Percentiles rank a stretch among this genome's conserved stretches.
Conservation (phyloP, 1,140 invertebrate species). For the Bombus fervidus region DNA sequence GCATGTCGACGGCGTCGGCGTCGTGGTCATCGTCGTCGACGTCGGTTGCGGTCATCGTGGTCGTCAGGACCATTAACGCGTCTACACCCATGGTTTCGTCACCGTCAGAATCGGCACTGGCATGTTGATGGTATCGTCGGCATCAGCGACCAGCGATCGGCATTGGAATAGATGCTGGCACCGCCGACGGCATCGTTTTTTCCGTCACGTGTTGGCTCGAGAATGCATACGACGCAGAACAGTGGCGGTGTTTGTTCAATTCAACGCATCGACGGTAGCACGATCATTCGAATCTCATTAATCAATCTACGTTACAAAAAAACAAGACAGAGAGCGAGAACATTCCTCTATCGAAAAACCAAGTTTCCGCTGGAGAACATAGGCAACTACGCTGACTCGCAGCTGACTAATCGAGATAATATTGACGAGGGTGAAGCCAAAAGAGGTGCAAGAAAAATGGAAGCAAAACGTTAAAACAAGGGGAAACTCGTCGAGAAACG, state of each 20-base stretch:
- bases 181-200: conserved; percentile 9
- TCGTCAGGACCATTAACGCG: neutral
- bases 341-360: neutral
- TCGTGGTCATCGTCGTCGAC: conserved; percentile 26
- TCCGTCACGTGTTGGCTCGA: neutral
- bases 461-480: neutral
- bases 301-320: neutral
- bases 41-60: neutral
- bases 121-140: conserved; percentile 4
- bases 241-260: conserved; percentile 37
- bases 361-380: neutral
- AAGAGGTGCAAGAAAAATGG: neutral
- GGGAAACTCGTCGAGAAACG: neutral
- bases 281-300: conserved; percentile 20
- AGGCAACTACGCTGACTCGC: neutral
- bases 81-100: conserved; percentile 6
- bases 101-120: conserved; percentile 5
- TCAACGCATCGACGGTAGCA: conserved; percentile 5
- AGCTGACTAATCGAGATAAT: neutral
- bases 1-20: conserved; percentile 48
- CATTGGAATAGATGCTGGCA: neutral
- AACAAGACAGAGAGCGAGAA: neutral
- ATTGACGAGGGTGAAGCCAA: neutral
- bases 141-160: neutral
- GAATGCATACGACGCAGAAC: conserved; percentile 27